Conservation (phyloP, 2,797 vertebrate species). For the Gymnoscopelus braueri region DNA sequence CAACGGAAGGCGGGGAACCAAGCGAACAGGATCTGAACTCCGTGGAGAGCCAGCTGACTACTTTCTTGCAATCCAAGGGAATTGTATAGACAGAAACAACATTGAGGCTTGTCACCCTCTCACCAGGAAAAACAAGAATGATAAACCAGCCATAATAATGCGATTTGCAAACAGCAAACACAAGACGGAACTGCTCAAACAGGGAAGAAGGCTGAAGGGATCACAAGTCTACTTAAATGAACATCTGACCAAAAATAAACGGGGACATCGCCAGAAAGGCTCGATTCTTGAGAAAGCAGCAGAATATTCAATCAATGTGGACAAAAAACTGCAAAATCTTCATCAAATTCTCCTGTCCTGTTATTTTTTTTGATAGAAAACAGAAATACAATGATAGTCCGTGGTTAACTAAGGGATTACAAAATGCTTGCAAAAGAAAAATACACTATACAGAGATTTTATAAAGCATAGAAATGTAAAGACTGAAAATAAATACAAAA, state of each 20-base stretch:
- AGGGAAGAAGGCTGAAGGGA: conserved; percentile 18
- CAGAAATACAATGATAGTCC: no score
- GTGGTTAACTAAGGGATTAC: no score
- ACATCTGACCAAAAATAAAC: conserved; percentile 21
- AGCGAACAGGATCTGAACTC: background rate
- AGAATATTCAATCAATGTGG: background rate
- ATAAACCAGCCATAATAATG: background rate
- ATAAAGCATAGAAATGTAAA: no score
- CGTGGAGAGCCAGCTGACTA: no score
- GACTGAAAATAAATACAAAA: no score
- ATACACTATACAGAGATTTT: no score
- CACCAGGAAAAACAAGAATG: background rate
- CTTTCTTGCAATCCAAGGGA: no score
- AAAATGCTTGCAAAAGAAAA: no score
- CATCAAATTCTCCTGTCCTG: no score
- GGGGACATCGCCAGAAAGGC: conserved; percentile 6
- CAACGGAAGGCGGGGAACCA: background rate
- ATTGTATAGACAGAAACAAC: background rate
- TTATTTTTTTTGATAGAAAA: no score
- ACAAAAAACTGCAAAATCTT: conserved; percentile 15
- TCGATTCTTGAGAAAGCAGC: conserved; percentile 6
- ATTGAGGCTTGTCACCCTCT: conserved; percentile 15
- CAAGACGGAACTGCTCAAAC: conserved; percentile 5
- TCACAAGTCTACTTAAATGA: conserved; percentile 17
- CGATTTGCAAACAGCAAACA: conserved; percentile 13